Base-by-base conservation (phyloP, 2,113 vertebrate species). In the Burhinus oedicnemus region DNA sequence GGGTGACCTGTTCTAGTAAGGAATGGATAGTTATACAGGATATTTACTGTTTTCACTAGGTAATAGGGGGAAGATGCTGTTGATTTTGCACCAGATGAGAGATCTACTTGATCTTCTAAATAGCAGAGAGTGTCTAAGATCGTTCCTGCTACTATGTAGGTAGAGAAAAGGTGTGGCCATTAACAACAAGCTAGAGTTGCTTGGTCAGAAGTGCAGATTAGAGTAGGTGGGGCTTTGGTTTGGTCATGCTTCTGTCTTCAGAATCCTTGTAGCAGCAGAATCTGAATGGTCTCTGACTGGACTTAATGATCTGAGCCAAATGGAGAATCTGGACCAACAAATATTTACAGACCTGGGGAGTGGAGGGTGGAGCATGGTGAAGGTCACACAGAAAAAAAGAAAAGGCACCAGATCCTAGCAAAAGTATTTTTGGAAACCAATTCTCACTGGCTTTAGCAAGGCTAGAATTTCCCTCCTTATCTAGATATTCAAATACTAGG, bases 341-440 rank as follows among this genome's bases (percentile, higher is more conserved):
- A 66, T 0, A 0, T 57, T 75, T 90, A 64, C 27, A 75, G 40
- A 66, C 9, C 17, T 3, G 4, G 3, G 12, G 1, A 1, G 1
- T 3, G 1, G n/a, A 91, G 12, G 0, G 0, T 74, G 9, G 12
- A 71, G 21, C 30, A 25, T 29, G 14, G 25, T 45, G 38, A 42
- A 4, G 15, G 27, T 32, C 81, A 49, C 34, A 79, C 5, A 75
- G 42, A 68, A 93, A 79, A 27, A 70, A 11, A 29, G 29, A 89
- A 90, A 55, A 75, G 26, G 11, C 12, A 91, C 6, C 27, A 71
- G 34, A 62, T 89, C 14, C 32, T 29, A 58, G 25, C 7, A 66
- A 64, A 72, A 69, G 54, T 0, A 26, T 13, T 71, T 70, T 29
- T 55, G 17, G 29, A 87, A 89, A 66, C 9, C 12, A 86, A 26